Evolutionary conservation across 2,113 vertebrate genomes (phyloP), one percentile per base, ranked within the genome.

Genomic region (Oryzias curvinotus): DNA sequence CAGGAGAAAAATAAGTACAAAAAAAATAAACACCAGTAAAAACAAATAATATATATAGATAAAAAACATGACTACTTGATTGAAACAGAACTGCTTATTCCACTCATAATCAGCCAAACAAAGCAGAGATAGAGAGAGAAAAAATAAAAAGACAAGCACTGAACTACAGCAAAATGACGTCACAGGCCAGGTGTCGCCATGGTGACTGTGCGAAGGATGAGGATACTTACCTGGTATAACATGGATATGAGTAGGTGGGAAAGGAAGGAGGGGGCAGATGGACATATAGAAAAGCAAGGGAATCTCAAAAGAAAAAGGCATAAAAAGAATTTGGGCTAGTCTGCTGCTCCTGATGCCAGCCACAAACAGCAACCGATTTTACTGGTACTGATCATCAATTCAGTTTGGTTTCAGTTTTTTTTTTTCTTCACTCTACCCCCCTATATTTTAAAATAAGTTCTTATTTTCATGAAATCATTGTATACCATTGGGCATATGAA

Each of bases 71-170:
- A 96, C 95, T 98, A 97, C 91, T 94, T 93, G 92, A 95, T 93
- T 90, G 54, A 75, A 90, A 95, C 92, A 26, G 92, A 92, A 85
- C 95, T 93, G 90, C 94, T 95, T 95, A 96, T 96, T 96, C 94
- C 96, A 98, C 95, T 98, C 95, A 96, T 96, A 97, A 98, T 95
- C 96, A 97, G 96, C 96, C 96, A 98, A 98, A 96, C 94, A 94
- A 98, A 98, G 95, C 95, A 95, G 92, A 96, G 92, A 93, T 90
- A 94, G 74, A 85, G 71, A 81, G 81, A 77, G 91, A 71, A 52
- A 62, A 14, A 36, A 51, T n/a, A 30, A 26, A 58, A 46, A 95
- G 93, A 96, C 95, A 95, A 97, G 96, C 97, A 97, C 94, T 96
- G 96, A 93, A 95, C 96, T 96, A 97, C 93, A 93, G 95, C 95